phyloP scores from a whole-genome alignment of 2,113 vertebrate species.

The Condylura cristata region DNA sequence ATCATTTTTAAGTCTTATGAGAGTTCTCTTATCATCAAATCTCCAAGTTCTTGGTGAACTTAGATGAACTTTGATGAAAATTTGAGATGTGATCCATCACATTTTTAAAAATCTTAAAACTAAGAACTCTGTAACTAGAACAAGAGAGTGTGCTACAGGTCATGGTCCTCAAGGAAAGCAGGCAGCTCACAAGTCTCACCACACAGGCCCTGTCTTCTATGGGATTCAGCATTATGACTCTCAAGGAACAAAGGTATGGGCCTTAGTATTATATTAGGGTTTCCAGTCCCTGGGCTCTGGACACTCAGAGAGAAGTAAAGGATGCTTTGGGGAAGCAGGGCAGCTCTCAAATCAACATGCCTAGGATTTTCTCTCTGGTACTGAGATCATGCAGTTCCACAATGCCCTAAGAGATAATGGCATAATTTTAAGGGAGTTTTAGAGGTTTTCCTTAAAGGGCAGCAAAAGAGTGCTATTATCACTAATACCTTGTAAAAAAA shows the following conservation, averaged over 20 bases:
- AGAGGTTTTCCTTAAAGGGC: not conserved
- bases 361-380: not conserved
- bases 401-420: not conserved
- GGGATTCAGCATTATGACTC: not conserved
- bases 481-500: not conserved
- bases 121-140: not conserved
- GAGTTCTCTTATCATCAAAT: not conserved
- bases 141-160: not conserved
- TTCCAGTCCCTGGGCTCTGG: not conserved
- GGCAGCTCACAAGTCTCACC: not conserved
- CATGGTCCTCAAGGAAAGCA: not conserved
- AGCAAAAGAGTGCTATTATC: not conserved
- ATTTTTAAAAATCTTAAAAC: not conserved
- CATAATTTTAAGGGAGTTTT: not conserved
- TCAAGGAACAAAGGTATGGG: not conserved
- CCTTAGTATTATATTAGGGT: rapidly evolving
- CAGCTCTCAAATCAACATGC: not conserved
- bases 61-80: not conserved
- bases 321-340: not conserved
- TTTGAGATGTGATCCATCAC: not conserved
- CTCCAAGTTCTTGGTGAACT: not conserved
- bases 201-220: not conserved
- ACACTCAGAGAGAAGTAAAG: not conserved
- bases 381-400: not conserved
- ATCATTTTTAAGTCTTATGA: not conserved